Percentiles rank a stretch among this genome's conserved stretches.
Evolutionary conservation across 2,113 vertebrate species (phyloP).

Genomic region (Myocastor coypus): DNA sequence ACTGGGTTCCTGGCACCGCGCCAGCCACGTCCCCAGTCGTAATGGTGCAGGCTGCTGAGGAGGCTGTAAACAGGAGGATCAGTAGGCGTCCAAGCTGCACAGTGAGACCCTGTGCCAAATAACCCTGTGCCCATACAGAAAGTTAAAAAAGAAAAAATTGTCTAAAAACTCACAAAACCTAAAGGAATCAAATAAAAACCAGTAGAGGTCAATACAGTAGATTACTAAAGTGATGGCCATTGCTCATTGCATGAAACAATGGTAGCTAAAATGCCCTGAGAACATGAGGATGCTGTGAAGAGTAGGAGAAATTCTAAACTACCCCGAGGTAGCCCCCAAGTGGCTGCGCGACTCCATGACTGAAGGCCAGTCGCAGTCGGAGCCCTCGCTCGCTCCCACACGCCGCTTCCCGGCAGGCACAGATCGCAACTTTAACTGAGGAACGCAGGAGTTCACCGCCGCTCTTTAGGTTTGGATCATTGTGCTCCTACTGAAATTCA

Average conservation of each 20-base stretch:
- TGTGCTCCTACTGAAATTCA: not conserved
- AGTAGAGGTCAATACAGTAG: not conserved
- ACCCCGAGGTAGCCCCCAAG: not conserved
- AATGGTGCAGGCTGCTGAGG: too few species aligned
- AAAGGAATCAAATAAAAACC: conserved; percentile 28
- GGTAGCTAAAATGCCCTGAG: not conserved
- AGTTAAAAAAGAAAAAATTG: too few species aligned
- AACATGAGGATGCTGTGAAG: not conserved
- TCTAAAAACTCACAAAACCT: conserved; percentile 34
- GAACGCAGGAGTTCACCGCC: not conserved
- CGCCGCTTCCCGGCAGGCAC: not conserved
- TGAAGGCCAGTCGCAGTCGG: not conserved
- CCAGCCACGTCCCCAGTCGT: too few species aligned
- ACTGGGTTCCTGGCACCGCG: too few species aligned
- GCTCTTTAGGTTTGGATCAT: not conserved
- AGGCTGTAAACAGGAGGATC: too few species aligned
- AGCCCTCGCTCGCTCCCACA: not conserved
- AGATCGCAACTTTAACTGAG: not conserved
- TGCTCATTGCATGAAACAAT: not conserved
- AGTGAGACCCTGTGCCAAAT: too few species aligned
- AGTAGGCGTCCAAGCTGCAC: too few species aligned
- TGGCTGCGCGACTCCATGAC: not conserved
- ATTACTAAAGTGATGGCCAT: not conserved
- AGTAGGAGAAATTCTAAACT: not conserved
- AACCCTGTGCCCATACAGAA: too few species aligned